A percentile compares a stretch with the other conserved stretches of the same genome.
Evolutionary conservation across 2,888 invertebrate genomes (phyloP).

Genomic region (Tachina lurida): DNA sequence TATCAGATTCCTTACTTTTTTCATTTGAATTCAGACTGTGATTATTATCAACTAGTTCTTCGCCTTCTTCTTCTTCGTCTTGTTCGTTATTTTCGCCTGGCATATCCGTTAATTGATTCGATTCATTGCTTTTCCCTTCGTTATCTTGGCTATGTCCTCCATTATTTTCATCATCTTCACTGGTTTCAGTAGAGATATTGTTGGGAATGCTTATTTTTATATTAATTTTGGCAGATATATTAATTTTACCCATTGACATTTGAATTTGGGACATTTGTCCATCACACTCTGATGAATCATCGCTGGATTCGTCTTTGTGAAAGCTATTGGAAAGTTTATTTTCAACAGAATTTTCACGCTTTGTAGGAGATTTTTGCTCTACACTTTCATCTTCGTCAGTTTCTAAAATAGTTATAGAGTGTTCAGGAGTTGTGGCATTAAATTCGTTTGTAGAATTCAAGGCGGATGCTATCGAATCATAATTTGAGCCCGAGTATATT

Average conservation of each 20-base stretch:
- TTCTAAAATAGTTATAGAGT: slow-evolving; percentile 79
- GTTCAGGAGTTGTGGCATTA: slow-evolving; percentile 72
- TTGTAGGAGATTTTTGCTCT: not conserved
- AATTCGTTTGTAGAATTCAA: slow-evolving; percentile 19
- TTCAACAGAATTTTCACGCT: slow-evolving; percentile 22
- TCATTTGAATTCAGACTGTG: not conserved
- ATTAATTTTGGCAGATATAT: slow-evolving; percentile 82
- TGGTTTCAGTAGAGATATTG: slow-evolving; percentile 67
- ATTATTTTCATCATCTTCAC: slow-evolving; percentile 56
- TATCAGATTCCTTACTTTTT: not conserved
- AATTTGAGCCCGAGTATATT: not conserved
- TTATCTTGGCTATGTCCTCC: not conserved
- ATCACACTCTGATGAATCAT: slow-evolving; percentile 41
- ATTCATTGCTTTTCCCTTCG: not conserved
- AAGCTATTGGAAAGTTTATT: slow-evolving; percentile 66
- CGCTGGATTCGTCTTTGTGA: slow-evolving; percentile 26
- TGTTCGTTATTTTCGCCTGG: not conserved
- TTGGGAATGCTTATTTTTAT: slow-evolving; percentile 81
- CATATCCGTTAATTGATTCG: not conserved
- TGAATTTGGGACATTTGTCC: slow-evolving; percentile 73
- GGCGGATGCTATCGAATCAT: slow-evolving; percentile 7
- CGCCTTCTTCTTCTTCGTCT: not conserved
- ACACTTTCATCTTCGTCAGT: slow-evolving; percentile 76
- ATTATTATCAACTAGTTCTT: not conserved
- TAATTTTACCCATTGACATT: slow-evolving; percentile 77